Evolutionary conservation across 2,113 vertebrate genomes (phyloP).

Genomic region (Capra hircus): DNA sequence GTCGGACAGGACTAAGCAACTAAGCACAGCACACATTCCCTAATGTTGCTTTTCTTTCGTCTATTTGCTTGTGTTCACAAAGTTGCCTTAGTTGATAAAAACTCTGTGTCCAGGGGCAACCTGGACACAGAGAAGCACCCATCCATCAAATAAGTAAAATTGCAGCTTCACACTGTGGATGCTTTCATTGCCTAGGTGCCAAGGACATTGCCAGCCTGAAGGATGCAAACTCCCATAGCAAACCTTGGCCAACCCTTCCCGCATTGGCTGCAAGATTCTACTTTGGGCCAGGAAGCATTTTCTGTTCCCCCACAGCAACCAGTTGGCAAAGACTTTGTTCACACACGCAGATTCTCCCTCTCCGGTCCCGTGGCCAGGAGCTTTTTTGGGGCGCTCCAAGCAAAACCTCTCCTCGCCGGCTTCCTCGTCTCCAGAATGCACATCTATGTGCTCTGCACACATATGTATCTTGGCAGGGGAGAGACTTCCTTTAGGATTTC

Average conservation of each 20-base stretch:
- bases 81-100: not conserved
- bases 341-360: not conserved
- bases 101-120: not conserved
- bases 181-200: not conserved
- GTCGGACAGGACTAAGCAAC: not conserved
- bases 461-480: not conserved
- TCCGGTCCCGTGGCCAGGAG: not conserved
- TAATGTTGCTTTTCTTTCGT: not conserved
- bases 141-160: not conserved
- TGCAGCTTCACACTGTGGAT: not conserved
- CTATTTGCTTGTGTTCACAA: constrained; percentile 13
- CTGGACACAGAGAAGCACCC: not conserved
- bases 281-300: not conserved
- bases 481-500: not conserved
- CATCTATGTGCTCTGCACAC: not conserved
- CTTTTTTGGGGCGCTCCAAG: not conserved
- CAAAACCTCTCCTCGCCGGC: not conserved
- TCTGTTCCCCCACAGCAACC: constrained; percentile 9
- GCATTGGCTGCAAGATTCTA: constrained; percentile 21
- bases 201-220: not conserved
- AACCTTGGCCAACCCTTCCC: constrained; percentile 5
- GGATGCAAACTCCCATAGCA: not conserved
- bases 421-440: not conserved
- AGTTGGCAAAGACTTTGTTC: constrained; percentile 17
- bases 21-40: not conserved